Base-by-base conservation (phyloP, 2,113 vertebrate genomes). In the Lepus timidus region DNA sequence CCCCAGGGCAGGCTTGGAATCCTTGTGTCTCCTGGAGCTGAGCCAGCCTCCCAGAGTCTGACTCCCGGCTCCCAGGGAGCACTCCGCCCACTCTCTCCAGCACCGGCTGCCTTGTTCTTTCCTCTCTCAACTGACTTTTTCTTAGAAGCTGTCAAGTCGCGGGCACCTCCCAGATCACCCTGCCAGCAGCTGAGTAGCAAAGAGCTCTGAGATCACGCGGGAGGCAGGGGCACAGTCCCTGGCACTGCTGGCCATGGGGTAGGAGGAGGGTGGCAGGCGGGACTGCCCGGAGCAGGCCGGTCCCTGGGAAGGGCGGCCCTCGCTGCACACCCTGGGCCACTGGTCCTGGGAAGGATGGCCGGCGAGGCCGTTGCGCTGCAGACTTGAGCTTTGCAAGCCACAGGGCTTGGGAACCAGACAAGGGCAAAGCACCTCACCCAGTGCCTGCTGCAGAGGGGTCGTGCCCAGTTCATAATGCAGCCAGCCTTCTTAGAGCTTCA, bases 21-120 rank as follows among this genome's bases (percentile, higher is more conserved):
- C 49, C 20, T 85, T 39, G 0, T 0, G 1, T 75, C 62, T 68
- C 33, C 49, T 83, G 31, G 58, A 16, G 51, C 27, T 67, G 23
- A 90, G 71, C 70, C 84, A 94, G 79, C 84, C 23, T 39, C 68
- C 75, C 83, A 71, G n/a, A 13, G 49, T 19, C 74, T 14, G n/a
- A 16, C 12, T 44, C 44, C 67, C 1, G 13, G 78, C 58, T 39
- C 55, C 9, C 9, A 23, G 6, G 39, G n/a, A 88, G 55, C 44
- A 20, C 67, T 67, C 71, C 36, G 9, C 78, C 62, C 16, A 76
- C 31, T n/a, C 25, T n/a, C 10, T n/a, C 75, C 27, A 22, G 11
- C 11, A 19, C 17, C 49, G 33, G 10, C 6, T 52, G 44, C 55
- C 75, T 96, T 79, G 73, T 58, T 71, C 36, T 73, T 65, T 90